These are phyloP conservation scores for Pelecanus crispus DNA, from an alignment of 2,113 vertebrate genomes.

Conservation along the genomic window DNA sequence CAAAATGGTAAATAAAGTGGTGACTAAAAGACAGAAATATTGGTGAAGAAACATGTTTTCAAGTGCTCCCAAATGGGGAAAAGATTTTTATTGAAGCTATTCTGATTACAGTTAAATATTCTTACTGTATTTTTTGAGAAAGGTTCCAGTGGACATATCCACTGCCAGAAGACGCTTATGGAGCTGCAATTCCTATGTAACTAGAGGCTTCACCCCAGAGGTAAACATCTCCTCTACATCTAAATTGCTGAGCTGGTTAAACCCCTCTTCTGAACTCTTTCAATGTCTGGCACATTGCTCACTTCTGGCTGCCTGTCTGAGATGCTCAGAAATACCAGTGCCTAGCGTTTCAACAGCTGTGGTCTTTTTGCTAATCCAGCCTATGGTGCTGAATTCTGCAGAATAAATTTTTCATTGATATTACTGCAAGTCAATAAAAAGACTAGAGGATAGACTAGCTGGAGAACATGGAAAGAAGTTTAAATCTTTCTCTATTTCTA, in stretches of 20 bases:
- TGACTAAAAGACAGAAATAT: neutral
- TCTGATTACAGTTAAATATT: neutral
- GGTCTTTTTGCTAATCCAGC: neutral
- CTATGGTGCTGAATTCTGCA: neutral
- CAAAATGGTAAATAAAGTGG: neutral
- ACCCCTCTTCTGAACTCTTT: neutral
- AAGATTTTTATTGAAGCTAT: neutral
- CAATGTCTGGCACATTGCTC: neutral
- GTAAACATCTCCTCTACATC: neutral
- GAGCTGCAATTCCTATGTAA: neutral
- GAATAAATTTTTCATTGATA: neutral
- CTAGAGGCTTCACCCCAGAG: neutral
- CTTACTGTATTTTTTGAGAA: neutral
- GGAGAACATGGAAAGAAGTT: neutral
- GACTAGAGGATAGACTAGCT: neutral
- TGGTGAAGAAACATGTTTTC: neutral
- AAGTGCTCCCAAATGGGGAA: neutral
- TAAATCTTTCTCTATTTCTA: neutral
- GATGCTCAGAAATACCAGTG: neutral
- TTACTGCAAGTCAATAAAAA: neutral
- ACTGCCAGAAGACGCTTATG: neutral
- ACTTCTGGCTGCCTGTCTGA: neutral
- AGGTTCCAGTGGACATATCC: neutral
- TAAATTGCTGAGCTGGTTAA: neutral
- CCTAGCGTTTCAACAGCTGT: neutral